Conservation (phyloP, 30 jellyfish, hydroid and myxozoan species). For the Nemopilema nomurai region DNA sequence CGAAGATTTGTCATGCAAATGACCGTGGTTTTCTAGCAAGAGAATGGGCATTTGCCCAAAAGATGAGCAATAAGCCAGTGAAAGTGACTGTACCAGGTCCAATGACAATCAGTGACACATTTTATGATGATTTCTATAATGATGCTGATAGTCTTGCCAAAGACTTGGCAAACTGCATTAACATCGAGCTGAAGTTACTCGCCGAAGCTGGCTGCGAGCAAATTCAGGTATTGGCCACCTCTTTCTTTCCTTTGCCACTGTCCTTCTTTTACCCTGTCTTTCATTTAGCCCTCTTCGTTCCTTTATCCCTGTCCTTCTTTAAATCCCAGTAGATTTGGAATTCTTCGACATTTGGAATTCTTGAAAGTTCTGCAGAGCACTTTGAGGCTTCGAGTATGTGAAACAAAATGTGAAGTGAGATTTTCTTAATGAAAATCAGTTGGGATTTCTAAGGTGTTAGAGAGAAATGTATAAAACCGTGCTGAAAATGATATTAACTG, state of each 20-base stretch:
- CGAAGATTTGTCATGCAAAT: conserved; percentile 41
- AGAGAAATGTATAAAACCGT: too few relatives aligned
- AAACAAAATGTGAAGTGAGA: too few relatives aligned
- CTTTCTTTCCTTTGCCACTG: not conserved
- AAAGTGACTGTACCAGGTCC: conserved; percentile 88
- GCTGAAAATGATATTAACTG: too few relatives aligned
- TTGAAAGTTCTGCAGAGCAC: too few relatives aligned
- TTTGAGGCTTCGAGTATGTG: too few relatives aligned
- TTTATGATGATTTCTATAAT: conserved; percentile 55
- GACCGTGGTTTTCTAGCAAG: conserved; percentile 41
- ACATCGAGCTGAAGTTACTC: conserved; percentile 53
- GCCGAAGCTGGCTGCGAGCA: conserved; percentile 84
- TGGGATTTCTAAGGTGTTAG: too few relatives aligned
- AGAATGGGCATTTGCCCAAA: conserved; percentile 75
- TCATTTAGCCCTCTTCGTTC: too few relatives aligned
- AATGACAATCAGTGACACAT: conserved; percentile 75
- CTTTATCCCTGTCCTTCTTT: too few relatives aligned
- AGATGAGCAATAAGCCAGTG: conserved; percentile 50
- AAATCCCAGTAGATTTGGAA: too few relatives aligned
- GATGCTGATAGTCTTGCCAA: conserved; percentile 42
- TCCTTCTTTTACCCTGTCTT: too few relatives aligned
- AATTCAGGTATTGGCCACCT: conserved; percentile 55
- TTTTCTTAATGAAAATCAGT: too few relatives aligned
- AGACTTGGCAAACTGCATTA: conserved; percentile 57
- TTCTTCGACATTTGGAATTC: too few relatives aligned